Evolutionary conservation across 2,888 invertebrate genomes (phyloP).

Genomic region (Pyrocoelia pectoralis): DNA sequence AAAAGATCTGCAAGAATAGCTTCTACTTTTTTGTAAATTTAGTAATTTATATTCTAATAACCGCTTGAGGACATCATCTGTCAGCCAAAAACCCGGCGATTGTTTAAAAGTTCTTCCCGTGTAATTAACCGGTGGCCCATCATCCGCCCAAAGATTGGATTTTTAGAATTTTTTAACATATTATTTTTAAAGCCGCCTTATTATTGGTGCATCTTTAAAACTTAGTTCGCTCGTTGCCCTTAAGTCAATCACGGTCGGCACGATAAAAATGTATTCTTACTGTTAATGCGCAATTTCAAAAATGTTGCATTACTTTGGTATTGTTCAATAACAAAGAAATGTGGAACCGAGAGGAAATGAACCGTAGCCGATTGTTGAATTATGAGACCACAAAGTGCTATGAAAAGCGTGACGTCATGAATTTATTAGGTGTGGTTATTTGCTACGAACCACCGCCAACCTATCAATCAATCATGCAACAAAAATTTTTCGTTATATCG

Average conservation of each 20-base stretch:
- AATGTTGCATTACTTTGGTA: slow-evolving; percentile 17
- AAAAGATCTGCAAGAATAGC: slow-evolving; percentile 24
- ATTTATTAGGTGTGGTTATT: slow-evolving; percentile 41
- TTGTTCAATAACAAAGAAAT: slow-evolving; percentile 20
- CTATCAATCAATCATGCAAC: slow-evolving; percentile 34
- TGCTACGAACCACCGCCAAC: slow-evolving; percentile 33
- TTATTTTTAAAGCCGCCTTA: slow-evolving; percentile 27
- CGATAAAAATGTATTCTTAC: slow-evolving; percentile 21
- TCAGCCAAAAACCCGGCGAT: slow-evolving; percentile 51
- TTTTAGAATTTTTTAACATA: slow-evolving; percentile 37
- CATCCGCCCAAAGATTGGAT: slow-evolving; percentile 47
- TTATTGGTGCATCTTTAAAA: slow-evolving; percentile 17
- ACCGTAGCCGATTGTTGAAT: slow-evolving; percentile 37
- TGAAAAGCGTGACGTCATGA: slow-evolving; percentile 39
- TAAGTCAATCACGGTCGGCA: slow-evolving; percentile 47
- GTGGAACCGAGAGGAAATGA: slow-evolving; percentile 31
- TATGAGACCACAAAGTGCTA: slow-evolving; percentile 38
- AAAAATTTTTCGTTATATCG: slow-evolving; percentile 7
- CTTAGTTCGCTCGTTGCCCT: slow-evolving; percentile 41
- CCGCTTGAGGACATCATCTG: slow-evolving; percentile 47
- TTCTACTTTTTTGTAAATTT: slow-evolving; percentile 29
- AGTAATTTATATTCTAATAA: slow-evolving; percentile 45
- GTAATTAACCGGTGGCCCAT: slow-evolving; percentile 54
- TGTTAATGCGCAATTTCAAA: slow-evolving; percentile 4
- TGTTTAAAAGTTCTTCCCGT: slow-evolving; percentile 48